Base-by-base conservation (phyloP, 2,113 vertebrate species). In the Prionailurus viverrinus region DNA sequence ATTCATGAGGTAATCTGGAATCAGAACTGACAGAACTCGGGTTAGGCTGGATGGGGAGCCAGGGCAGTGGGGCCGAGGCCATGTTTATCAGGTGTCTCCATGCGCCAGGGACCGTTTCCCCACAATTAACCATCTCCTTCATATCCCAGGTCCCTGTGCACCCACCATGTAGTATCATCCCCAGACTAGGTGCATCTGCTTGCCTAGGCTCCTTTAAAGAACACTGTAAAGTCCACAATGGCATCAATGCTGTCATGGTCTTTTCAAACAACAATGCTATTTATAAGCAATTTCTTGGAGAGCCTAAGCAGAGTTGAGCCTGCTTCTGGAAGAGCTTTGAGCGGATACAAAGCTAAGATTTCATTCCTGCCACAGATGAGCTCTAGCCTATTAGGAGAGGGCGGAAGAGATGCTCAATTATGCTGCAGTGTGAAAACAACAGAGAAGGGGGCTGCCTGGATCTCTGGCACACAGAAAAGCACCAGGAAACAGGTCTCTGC, bases 351-450 rank as follows among this genome's bases (percentile, higher is more conserved):
- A 89, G 71, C 19, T 71, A 51, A 91, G 71, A 89, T 58, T 68
- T 91, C 79, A 95, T 89, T 95, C 41, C 36, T 87, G 79, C 65
- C 48, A 86, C 96, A 89, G 83, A 92, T 51, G 78, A 96, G 86
- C 83, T 66, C 76, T 58, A 21, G 65, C 51, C 81, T 79, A n/a
- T 88, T 89, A 94, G 89, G 76, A 69, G 76, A 85, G n/a, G 66
- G 80, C 51, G 13, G 81, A 33, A 18, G 39, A 71, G 51, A 90
- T 3, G 10, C n/a, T 76, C 78, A 61, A 8, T 91, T 45, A 84
- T 0, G 2, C 31, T n/a, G 19, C 12, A 7, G n/a, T 3, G 36
- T 36, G 61, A 41, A 51, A 27, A 89, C 7, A 3, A 2, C 4
- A 39, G 36, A 29, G n/a, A 14, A 39, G 10, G 69, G 31, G 3